Evolutionary conservation across 2,888 invertebrate genomes (phyloP).

Genomic region (Cephus spinipes): DNA sequence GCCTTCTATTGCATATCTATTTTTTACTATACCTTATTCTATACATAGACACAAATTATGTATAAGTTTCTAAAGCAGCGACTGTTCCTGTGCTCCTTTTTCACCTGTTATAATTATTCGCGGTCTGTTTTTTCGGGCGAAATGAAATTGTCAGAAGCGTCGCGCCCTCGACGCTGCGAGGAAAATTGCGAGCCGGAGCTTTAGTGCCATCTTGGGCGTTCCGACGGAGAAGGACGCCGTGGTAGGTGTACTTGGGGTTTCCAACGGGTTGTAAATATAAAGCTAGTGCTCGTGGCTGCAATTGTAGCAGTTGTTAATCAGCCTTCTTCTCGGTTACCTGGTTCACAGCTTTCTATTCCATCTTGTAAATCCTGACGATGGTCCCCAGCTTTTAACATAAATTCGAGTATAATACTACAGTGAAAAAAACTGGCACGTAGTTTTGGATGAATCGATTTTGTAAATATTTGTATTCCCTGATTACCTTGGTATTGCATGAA

Average conservation of each 20-base stretch:
- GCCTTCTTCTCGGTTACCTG: neutral
- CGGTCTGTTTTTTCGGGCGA: neutral
- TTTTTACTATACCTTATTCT: neutral
- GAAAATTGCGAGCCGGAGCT: conserved; percentile 1
- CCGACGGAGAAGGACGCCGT: neutral
- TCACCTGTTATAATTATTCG: neutral
- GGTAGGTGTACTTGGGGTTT: neutral
- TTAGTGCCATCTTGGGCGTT: neutral
- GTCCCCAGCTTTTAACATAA: neutral
- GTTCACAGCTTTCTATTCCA: neutral
- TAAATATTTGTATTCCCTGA: neutral
- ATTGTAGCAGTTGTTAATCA: neutral
- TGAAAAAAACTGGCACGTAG: neutral
- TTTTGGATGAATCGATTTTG: neutral
- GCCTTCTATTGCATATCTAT: neutral
- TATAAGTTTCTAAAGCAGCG: neutral
- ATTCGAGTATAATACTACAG: neutral
- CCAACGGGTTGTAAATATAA: neutral
- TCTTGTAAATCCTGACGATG: neutral
- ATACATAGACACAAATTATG: neutral
- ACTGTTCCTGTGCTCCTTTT: neutral
- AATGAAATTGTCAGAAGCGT: neutral
- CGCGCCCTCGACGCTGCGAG: neutral
- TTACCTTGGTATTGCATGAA: neutral
- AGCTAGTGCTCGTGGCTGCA: neutral